Base-by-base conservation (phyloP, 1,140 invertebrate genomes). In the Galendromus occidentalis region DNA sequence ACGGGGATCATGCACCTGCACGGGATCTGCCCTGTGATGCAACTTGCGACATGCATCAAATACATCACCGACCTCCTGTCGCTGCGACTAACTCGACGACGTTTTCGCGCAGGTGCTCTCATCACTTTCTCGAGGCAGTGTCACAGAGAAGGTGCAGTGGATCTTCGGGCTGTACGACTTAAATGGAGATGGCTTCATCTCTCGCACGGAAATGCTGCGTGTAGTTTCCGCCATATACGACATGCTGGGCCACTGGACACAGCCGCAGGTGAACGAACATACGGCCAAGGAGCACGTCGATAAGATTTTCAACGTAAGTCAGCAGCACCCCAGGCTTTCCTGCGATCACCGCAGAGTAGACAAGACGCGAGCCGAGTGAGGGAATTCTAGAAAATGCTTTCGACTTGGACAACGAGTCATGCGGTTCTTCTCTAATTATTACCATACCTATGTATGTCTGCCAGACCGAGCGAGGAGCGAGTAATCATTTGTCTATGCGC, bases 91-190 rank as follows among this genome's bases (percentile, higher is more conserved):
- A 14, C 28, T 47, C 20, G 28, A 7, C 4, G 45, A 47, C 28
- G 14, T 14, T 47, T 22, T 22, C 45, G 18, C 14, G 20, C 22
- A 59, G 51, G 51, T 59, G 51, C 76, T 92, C 20, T 91, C 88
- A 2, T 86, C 88, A 69, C 85, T 88, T 7, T 87, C 86, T 0
- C 79, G 88, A 63, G 89, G 89, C 2, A 85, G 83, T 5, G 81
- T 87, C 4, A 85, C 90, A 69, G 90, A 94, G 74, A 90, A 92
- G 73, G 76, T 93, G n/a, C 85, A 89, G 69, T 93, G 91, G 90
- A 84, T 91, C 20, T 94, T 93, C 73, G 85, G 85, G 18, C 78
- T 94, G 2, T 94, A 93, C 75, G 90, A 93, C 74, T 80, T 90
- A 18, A 87, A 91, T 72, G 85, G 86, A 1, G 87, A 90, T 73